Evolutionary conservation across 2,797 vertebrate genomes (phyloP).

Genomic region (Anableps anableps): DNA sequence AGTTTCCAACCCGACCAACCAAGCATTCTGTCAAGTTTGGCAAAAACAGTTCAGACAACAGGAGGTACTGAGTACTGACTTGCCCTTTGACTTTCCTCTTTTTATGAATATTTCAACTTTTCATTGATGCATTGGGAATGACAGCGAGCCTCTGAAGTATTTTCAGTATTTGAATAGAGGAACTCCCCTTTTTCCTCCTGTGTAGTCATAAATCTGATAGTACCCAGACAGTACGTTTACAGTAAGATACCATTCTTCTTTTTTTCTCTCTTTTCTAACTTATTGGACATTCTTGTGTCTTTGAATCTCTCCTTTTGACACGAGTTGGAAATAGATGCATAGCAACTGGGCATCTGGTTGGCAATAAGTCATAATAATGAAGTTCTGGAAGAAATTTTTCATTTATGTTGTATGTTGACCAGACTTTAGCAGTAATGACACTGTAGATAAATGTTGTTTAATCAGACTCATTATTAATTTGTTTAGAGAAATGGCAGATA

Average conservation of each 20-base stretch:
- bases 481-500: slow-evolving; percentile 29
- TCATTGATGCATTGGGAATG: slow-evolving; percentile 51
- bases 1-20: slow-evolving; percentile 36
- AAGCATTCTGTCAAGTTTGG: slow-evolving; percentile 63
- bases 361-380: background rate
- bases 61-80: slow-evolving; percentile 53
- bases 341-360: background rate
- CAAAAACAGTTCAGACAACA: slow-evolving; percentile 56
- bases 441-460: background rate
- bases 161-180: background rate
- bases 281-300: background rate
- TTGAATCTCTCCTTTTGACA: background rate
- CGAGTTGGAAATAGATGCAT: background rate
- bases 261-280: background rate
- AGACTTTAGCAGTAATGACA: background rate
- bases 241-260: background rate
- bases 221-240: background rate
- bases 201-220: background rate
- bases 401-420: background rate
- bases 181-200: background rate
- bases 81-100: slow-evolving; percentile 56
- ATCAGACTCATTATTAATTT: background rate
- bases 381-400: background rate
- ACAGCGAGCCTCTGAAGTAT: slow-evolving; percentile 31
- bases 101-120: slow-evolving; percentile 18